Base-by-base conservation (phyloP, 2,113 vertebrate genomes). In the Melanostigma gelatinosum region DNA sequence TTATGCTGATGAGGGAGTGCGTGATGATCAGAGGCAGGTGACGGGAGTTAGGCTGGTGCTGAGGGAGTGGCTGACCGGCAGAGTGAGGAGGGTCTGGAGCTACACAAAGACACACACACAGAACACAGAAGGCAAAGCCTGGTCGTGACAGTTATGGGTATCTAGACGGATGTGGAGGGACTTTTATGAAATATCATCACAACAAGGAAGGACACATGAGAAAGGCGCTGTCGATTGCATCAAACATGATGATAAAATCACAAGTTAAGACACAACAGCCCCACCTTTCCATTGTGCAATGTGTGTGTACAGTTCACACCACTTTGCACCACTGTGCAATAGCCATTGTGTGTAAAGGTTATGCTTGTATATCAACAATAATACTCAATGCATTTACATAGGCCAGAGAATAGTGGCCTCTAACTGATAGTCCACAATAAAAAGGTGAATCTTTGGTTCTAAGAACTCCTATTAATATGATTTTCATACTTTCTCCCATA, bases 211-310 rank as follows among this genome's bases (percentile, higher is more conserved):
- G 16, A 66, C 73, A 50, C 15, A 46, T n/a, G 36, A 57, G 8
- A 18, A 64, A 48, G 0, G 10, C 11, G n/a, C 8, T 42, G 55
- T 20, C 42, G 57, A 75, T 54, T 82, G 22, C 22, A 0, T 64
- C 64, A 75, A 64, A 64, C 64, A 3, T 22, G 40, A 38, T 82
- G 40, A 42, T 27, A 68, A 22, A 73, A 20, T 54, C 62, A 22
- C 15, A 44, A 4, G 22, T 78, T 22, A 22, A 3, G 62, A 77
- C 68, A 83, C 0, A 32, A 66, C 32, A 8, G 12, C 6, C 1
- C 11, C 1, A 2, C 24, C 24, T 55, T 24, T 62, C 4, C 3
- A 36, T 8, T 1, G 10, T 50, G 16, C 13, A 54, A 2, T 50
- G 15, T 29, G 13, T 46, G 13, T 46, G 6, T 36, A 61, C 6